These are phyloP conservation scores for Ceratotherium simum DNA, from an alignment of 2,113 vertebrate species.

Conservation along the genomic window DNA sequence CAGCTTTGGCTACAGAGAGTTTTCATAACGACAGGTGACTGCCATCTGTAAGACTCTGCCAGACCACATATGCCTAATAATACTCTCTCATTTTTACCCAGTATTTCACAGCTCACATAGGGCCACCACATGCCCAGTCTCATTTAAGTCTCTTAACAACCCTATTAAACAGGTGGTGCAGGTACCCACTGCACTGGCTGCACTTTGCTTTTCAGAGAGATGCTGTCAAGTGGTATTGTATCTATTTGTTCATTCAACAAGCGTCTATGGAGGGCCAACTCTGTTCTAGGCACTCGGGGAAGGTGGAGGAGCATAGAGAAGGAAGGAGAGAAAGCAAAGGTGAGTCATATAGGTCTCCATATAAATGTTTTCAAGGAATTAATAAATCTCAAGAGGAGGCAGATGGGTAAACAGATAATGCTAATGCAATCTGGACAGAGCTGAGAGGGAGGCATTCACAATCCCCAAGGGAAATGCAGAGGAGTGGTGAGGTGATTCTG, in stretches of 20 bases:
- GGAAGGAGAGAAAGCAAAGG: not conserved
- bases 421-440: not conserved
- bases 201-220: constrained; percentile 8
- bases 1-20: constrained; percentile 19
- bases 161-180: constrained; percentile 41
- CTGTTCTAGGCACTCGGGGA: not conserved
- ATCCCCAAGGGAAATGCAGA: not conserved
- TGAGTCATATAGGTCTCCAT: not conserved
- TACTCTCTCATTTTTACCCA: not conserved
- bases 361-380: not conserved
- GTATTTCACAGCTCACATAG: constrained; percentile 66
- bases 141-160: constrained; percentile 64
- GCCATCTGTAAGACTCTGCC: constrained; percentile 60
- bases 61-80: constrained; percentile 71
- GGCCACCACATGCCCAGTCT: constrained; percentile 6
- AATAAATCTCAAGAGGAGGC: not conserved
- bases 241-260: not conserved
- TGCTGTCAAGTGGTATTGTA: not conserved
- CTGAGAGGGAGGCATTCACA: not conserved
- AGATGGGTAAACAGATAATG: not conserved
- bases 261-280: not conserved
- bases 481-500: not conserved
- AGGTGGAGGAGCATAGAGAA: not conserved
- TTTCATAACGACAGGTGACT: constrained; percentile 67
- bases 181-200: not conserved